Evolutionary conservation across 2,113 vertebrate species (phyloP), one percentile per base, ranked within the genome.

Genomic region (Plecotus auritus): DNA sequence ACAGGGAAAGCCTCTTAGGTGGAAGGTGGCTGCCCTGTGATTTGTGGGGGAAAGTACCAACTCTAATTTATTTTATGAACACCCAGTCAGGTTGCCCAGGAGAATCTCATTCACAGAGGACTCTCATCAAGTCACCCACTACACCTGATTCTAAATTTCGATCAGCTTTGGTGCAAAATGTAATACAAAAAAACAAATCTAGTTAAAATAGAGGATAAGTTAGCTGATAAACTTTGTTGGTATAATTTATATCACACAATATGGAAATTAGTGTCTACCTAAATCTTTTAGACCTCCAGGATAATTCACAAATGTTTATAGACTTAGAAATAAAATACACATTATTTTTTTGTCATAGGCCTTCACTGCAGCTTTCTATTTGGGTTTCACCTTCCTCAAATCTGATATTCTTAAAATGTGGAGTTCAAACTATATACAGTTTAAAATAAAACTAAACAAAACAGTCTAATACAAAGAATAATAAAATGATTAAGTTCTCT

Each of bases 291-390:
- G 45, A 67, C 30, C 13, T 89, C 45, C 54, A 83, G n/a, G n/a
- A 61, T 30, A 93, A 95, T 26, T 92, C 11, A 88, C 17, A 73
- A 86, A 87, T 81, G 35, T 83, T 86, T 69, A 77, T 40, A 40
- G 26, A 84, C 30, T 73, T 61, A 73, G 84, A 95, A 95, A 56
- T 13, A 94, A 94, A 93, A 77, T 64, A 70, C 20, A 16, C 23
- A 82, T 86, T 87, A 47, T 42, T 80, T 88, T 88, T 69, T 78
- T 17, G 17, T 66, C 30, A 82, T 32, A 51, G 32, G 78, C n/a
- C 28, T 32, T 85, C 32, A 85, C 54, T 47, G 32, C 49, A 72
- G 42, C n/a, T 94, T 92, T 91, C 74, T 88, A 86, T 67, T 67
- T 77, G 61, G 30, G 61, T 30, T 94, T 83, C n/a, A 20, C 23